Conservation (phyloP, 2,888 invertebrate genomes). For the Zelleria hepariella region DNA sequence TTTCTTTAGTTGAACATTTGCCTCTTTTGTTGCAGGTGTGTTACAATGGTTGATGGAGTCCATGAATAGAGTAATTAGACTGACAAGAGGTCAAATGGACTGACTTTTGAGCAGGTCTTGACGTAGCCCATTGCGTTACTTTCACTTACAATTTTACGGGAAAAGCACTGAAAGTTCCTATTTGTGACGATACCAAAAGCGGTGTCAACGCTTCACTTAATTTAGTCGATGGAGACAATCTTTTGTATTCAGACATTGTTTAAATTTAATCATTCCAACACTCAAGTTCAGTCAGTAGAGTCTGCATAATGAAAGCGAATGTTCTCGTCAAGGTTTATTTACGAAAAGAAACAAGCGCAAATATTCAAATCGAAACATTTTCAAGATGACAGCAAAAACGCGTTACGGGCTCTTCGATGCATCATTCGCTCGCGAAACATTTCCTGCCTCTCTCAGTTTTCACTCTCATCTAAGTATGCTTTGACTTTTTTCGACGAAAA, state of each 20-base stretch:
- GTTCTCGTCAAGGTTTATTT: background rate
- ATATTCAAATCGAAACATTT: background rate
- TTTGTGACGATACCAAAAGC: no score
- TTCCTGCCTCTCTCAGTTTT: slow-evolving; percentile 2
- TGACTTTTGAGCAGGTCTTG: slow-evolving; percentile 34
- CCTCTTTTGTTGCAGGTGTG: background rate
- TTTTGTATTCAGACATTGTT: no score
- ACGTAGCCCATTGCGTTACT: no score
- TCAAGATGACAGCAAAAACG: background rate
- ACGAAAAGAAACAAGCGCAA: background rate
- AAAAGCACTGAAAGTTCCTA: no score
- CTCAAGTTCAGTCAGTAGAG: background rate
- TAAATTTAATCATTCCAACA: background rate
- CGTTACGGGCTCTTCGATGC: background rate
- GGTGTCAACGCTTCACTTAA: no score
- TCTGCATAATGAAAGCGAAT: background rate
- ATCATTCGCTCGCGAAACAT: background rate
- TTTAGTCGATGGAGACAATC: no score
- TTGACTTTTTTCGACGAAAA: background rate
- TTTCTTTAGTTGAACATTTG: no score
- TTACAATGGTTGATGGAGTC: slow-evolving; percentile 31
- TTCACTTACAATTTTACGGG: slow-evolving; percentile 30
- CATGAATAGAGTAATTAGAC: slow-evolving; percentile 45
- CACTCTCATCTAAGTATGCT: background rate
- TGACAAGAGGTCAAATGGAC: slow-evolving; percentile 38